A percentile compares a stretch with the other conserved stretches of the same genome.
These are phyloP conservation scores for Empis livida DNA, from an alignment of 2,888 invertebrate genomes.

Conservation along the genomic window DNA sequence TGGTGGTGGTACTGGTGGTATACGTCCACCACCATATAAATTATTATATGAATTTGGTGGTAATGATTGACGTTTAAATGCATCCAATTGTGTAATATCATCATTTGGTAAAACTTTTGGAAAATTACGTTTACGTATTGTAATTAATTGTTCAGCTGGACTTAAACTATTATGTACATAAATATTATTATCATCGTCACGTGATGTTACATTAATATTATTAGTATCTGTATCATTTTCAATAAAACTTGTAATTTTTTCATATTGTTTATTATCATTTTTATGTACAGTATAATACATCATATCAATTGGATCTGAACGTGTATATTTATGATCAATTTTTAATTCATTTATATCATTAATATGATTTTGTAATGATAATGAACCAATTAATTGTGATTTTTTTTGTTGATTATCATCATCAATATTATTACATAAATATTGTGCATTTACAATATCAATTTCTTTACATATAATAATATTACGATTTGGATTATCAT, in stretches of 20 bases:
- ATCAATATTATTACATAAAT: slow-evolving; percentile 28
- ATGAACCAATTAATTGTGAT: not conserved
- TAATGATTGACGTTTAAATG: slow-evolving; percentile 47
- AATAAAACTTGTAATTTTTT: slow-evolving; percentile 36
- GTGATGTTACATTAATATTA: slow-evolving; percentile 53
- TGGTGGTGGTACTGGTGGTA: slow-evolving; percentile 62
- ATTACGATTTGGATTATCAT: slow-evolving; percentile 17
- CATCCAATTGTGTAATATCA: slow-evolving; percentile 15
- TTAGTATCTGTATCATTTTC: slow-evolving; percentile 34
- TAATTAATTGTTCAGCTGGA: slow-evolving; percentile 56
- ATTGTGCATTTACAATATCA: slow-evolving; percentile 28
- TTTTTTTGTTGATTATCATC: slow-evolving; percentile 9
- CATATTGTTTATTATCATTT: slow-evolving; percentile 15
- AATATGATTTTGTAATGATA: not conserved
- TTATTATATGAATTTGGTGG: slow-evolving; percentile 38
- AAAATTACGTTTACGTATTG: slow-evolving; percentile 64
- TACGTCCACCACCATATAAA: slow-evolving; percentile 23
- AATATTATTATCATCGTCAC: slow-evolving; percentile 44
- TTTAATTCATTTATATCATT: not conserved
- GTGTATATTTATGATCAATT: slow-evolving; percentile 51
- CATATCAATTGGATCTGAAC: slow-evolving; percentile 55
- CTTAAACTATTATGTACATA: slow-evolving; percentile 37
- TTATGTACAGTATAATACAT: slow-evolving; percentile 21
- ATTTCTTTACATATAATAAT: slow-evolving; percentile 33
- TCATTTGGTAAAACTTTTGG: slow-evolving; percentile 79